Base-by-base conservation (phyloP, 2,888 invertebrate genomes). In the Cheilosia impressa region DNA sequence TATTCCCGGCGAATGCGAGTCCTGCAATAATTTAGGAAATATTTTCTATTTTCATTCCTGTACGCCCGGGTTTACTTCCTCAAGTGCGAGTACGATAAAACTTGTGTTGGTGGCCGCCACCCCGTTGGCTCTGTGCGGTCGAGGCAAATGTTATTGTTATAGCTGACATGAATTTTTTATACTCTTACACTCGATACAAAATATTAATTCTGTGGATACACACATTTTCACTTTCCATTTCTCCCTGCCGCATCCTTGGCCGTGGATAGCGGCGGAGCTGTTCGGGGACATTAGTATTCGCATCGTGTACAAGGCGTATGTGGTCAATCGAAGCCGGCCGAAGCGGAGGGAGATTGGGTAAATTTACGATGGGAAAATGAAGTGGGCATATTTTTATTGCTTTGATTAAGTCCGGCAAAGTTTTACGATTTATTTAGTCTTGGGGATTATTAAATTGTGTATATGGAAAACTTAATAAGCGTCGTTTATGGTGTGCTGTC, bases 121-220 rank as follows among this genome's bases (percentile, higher is more conserved):
- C 62, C 24, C 17, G 13, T 43, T 34, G 69, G 52, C 43, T 55
- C 55, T 66, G 80, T 85, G 76, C 31, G 31, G 85, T 77, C 57
- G 57, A 71, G 71, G 76, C 62, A 71, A 85, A 81, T 85, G 80
- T 81, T 85, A 85, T 85, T 85, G 81, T 77, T 80, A 81, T 85
- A 85, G 85, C 85, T 85, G 85, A 85, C 80, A 81, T 85, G 85
- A 85, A 85, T 85, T 85, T 76, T 85, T 72, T 80, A 85, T 85
- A 68, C 76, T 63, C 68, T 66, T 50, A 80, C 80, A 76, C 45
- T 80, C 71, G 85, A 76, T 80, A 81, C 72, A 80, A 85, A 85
- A 77, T 85, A 85, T 85, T 85, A 85, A 85, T 81, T 85, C 85
- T 76, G 71, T 63, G 72, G 80, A 85, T 85, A 80, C 76, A 80